Evolutionary conservation across 2,888 invertebrate genomes (phyloP).

Genomic region (Drosophila kambysellisi): DNA sequence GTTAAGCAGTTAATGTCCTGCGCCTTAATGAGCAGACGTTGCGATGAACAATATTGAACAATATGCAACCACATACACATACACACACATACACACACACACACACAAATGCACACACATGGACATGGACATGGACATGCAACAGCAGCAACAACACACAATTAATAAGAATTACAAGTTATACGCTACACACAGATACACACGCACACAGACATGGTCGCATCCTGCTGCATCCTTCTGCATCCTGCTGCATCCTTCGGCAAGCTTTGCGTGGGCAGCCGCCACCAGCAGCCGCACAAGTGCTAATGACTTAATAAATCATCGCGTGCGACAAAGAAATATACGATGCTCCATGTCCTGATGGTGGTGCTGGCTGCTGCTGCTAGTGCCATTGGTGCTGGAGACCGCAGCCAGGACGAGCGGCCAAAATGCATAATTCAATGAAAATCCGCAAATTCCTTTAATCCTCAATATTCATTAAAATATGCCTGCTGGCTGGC

Average conservation of each 20-base stretch:
- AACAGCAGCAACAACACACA: constrained; percentile 61
- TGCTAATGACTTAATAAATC: constrained; percentile 85
- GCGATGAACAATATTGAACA: constrained; percentile 38
- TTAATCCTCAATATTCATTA: constrained; percentile 85
- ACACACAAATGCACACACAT: constrained; percentile 1
- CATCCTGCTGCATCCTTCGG: constrained; percentile 38
- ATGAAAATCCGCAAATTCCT: constrained; percentile 85
- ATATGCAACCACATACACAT: constrained; percentile 15
- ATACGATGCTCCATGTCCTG: constrained; percentile 60
- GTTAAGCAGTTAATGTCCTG: constrained; percentile 48
- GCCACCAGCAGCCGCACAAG: constrained; percentile 75
- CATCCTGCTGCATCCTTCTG: constrained; percentile 38
- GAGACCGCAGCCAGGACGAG: constrained; percentile 64
- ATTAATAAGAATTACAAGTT: constrained; percentile 85
- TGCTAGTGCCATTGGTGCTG: constrained; percentile 30
- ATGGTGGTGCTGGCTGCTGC: constrained; percentile 17
- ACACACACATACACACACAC: constrained; percentile 1
- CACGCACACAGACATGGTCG: neutral
- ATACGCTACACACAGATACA: constrained; percentile 55
- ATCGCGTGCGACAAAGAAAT: constrained; percentile 81
- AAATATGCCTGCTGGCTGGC: constrained; percentile 67
- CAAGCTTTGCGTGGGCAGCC: constrained; percentile 60
- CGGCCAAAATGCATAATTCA: constrained; percentile 84
- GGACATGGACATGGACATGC: neutral
- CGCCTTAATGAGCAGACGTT: constrained; percentile 48